Evolutionary conservation across 2,797 vertebrate species (phyloP), one percentile per base, ranked within the genome.

Genomic region (Enteromius argenteus): DNA sequence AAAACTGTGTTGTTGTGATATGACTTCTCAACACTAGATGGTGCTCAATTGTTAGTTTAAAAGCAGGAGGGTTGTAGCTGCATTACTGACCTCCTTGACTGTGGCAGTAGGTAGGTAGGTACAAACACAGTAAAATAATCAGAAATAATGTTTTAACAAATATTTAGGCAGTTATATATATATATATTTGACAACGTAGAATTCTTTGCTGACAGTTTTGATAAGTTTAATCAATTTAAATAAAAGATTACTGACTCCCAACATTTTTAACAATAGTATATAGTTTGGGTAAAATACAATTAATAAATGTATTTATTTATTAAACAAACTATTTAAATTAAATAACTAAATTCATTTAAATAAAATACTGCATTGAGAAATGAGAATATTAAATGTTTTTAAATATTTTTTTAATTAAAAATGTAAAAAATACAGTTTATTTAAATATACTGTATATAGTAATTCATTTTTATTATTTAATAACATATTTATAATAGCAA

Each of bases 1-100:
- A 35, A 19, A 56, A 42, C 56, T 73, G 11, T 58, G 2, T 21
- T 80, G 14, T 71, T 80, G 78, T 69, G 27, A 77, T 77, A 62
- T 53, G 8, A 39, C 19, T 64, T 53, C 64, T 21, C 23, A 77
- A 72, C 87, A 88, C 77, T 81, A 85, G 87, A 78, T 87, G 87
- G 87, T 15, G 72, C 66, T 83, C 71, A 77, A 21, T 76, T 68
- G 10, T 53, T 67, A 44, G n/a, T 69, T 78, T 60, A 39, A 77
- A 80, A 53, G 69, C 74, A 49, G 30, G 10, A 3, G 51, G 5
- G 32, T 35, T n/a, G 13, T 60, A 14, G 35, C 53, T 69, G 27
- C 44, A 51, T 37, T 75, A 15, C 4, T 53, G 72, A 3, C 17
- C 30, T 14, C 10, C 32, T 23, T 49, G 9, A 27, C 17, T 60